A percentile compares a stretch with the other conserved stretches of the same genome.
Evolutionary conservation across 2,888 invertebrate genomes (phyloP).

Genomic region (Linnaemya tessellans): DNA sequence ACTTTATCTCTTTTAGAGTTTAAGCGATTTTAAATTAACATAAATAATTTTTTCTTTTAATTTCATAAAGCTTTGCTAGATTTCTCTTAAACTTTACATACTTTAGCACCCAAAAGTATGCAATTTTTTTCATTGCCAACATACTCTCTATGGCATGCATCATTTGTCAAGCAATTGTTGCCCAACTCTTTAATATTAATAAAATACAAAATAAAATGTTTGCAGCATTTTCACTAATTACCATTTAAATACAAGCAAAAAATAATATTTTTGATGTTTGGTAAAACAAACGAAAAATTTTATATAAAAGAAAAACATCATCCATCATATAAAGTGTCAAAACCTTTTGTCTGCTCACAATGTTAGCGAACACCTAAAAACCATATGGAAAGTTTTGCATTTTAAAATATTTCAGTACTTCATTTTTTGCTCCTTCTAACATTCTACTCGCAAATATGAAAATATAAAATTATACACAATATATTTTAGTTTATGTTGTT

Average conservation of each 20-base stretch:
- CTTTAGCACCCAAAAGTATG: constrained; percentile 29
- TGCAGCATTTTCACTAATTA: constrained; percentile 50
- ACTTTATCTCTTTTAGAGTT: too few species aligned
- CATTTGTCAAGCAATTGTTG: constrained; percentile 32
- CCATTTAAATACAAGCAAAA: constrained; percentile 45
- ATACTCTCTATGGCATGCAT: background rate
- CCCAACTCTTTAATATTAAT: background rate
- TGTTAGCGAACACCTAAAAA: constrained; percentile 10
- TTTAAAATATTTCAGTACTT: too few species aligned
- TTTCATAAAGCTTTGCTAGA: too few species aligned
- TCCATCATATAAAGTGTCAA: constrained; percentile 82
- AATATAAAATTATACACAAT: background rate
- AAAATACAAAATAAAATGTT: constrained; percentile 12
- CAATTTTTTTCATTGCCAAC: background rate
- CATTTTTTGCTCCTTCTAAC: background rate
- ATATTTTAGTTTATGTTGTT: background rate
- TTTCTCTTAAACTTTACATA: background rate
- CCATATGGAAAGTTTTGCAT: constrained; percentile 43
- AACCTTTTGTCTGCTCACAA: constrained; percentile 78
- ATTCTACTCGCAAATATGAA: constrained; percentile 21
- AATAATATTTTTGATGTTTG: constrained; percentile 15
- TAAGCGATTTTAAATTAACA: too few species aligned
- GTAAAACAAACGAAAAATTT: background rate
- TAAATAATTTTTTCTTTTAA: too few species aligned
- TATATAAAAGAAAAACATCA: constrained; percentile 79